Evolutionary conservation across 2,113 vertebrate genomes (phyloP).

Genomic region (Myocastor coypus): DNA sequence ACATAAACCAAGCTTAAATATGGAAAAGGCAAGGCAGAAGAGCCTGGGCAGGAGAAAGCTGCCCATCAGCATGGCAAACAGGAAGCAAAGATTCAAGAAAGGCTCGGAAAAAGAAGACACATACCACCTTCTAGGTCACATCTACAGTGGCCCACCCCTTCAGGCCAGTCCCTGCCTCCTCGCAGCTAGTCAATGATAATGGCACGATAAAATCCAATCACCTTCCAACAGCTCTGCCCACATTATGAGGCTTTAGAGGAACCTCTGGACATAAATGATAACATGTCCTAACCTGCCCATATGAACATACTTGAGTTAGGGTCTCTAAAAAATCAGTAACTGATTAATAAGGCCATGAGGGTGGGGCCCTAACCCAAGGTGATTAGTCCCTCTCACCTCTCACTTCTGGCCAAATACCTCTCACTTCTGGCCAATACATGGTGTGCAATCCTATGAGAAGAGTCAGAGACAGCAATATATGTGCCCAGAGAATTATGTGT

Average conservation of each 20-base stretch:
- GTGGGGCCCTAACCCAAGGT: not conserved
- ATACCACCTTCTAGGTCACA: not conserved
- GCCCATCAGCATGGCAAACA: not conserved
- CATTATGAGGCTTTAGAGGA: not conserved
- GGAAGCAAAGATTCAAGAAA: not conserved
- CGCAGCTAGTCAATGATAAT: not conserved
- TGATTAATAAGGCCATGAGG: not conserved
- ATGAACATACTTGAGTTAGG: not conserved
- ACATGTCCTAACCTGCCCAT: not conserved
- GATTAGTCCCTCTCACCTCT: not conserved
- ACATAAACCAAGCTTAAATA: not conserved
- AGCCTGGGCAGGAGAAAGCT: not conserved
- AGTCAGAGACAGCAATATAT: not conserved
- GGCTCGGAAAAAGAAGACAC: not conserved
- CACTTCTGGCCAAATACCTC: no score
- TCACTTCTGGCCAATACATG: no score
- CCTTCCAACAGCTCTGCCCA: not conserved
- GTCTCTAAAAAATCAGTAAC: not conserved
- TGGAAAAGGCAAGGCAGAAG: not conserved
- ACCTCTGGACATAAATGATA: not conserved
- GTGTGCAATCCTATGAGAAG: not conserved
- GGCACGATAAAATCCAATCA: not conserved
- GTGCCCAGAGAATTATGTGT: not conserved
- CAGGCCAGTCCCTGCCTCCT: not conserved
- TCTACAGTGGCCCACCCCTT: not conserved